phyloP scores from a whole-genome alignment of 2,113 vertebrate species.

The Oenanthe melanoleuca region DNA sequence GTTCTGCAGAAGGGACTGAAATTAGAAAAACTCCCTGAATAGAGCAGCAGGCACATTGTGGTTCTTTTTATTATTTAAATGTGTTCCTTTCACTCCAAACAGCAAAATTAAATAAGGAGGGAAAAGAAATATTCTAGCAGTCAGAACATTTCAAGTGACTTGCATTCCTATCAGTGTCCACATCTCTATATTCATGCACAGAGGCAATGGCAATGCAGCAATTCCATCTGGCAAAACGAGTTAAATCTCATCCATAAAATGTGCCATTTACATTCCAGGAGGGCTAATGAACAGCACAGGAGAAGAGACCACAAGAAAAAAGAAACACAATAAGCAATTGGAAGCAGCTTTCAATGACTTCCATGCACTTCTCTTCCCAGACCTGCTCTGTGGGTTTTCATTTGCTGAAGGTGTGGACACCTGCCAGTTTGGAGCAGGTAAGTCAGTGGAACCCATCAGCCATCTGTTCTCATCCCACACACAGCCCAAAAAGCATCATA shows the following conservation, averaged over 20 bases:
- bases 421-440: slow-evolving; percentile 57
- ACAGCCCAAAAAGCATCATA: slow-evolving; percentile 21
- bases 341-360: slow-evolving; percentile 1
- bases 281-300: slow-evolving; percentile 32
- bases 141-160: neutral
- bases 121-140: slow-evolving; percentile 35
- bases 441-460: slow-evolving; percentile 44
- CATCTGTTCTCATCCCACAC: slow-evolving; percentile 73
- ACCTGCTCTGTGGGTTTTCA: neutral
- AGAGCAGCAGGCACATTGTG: slow-evolving; percentile 38
- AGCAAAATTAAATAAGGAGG: slow-evolving; percentile 67
- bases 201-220: neutral
- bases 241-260: slow-evolving; percentile 32
- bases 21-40: slow-evolving; percentile 71
- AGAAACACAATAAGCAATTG: neutral
- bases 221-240: slow-evolving; percentile 38
- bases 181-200: neutral
- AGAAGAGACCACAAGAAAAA: neutral
- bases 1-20: slow-evolving; percentile 66
- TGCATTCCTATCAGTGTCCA: slow-evolving; percentile 17
- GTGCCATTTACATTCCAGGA: slow-evolving; percentile 53
- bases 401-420: slow-evolving; percentile 14
- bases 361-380: neutral
- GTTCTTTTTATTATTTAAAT: slow-evolving; percentile 66
- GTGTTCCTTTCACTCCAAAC: slow-evolving; percentile 47